phyloP scores from a whole-genome alignment of 2,797 vertebrate genomes.

The Huso huso region DNA sequence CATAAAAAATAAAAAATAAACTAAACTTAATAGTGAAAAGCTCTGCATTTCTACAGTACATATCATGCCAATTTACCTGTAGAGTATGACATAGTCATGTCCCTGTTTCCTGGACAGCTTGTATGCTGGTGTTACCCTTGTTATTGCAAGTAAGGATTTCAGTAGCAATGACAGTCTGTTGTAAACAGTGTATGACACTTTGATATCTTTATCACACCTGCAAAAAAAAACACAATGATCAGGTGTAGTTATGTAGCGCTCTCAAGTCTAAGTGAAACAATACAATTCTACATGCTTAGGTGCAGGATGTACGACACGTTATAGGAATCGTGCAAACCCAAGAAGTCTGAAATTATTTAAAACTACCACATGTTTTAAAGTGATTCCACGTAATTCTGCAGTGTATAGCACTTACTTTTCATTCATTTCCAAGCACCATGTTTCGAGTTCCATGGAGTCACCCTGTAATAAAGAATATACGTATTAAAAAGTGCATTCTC shows the following conservation, averaged over 20 bases:
- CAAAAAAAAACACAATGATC: slow-evolving; percentile 20
- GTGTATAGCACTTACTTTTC: slow-evolving; percentile 77
- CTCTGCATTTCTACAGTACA: no score
- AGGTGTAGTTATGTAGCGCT: no score
- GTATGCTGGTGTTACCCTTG: slow-evolving; percentile 94
- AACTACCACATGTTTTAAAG: background rate
- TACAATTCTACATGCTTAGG: background rate
- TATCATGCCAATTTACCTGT: slow-evolving; percentile 65
- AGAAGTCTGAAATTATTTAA: background rate
- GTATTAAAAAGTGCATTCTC: no score
- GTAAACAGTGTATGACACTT: slow-evolving; percentile 96
- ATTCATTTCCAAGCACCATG: slow-evolving; percentile 98
- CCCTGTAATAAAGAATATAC: slow-evolving; percentile 57
- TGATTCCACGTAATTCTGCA: background rate
- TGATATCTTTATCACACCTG: slow-evolving; percentile 96
- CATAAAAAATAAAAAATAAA: no score
- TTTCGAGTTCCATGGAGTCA: slow-evolving; percentile 97
- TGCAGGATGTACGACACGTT: background rate
- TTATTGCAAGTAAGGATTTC: slow-evolving; percentile 94
- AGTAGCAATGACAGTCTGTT: slow-evolving; percentile 91
- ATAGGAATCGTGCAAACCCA: no score
- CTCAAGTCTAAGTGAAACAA: background rate
- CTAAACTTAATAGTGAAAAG: no score
- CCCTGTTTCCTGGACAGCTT: slow-evolving; percentile 95
- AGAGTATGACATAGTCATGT: slow-evolving; percentile 95